These are phyloP conservation scores for Xenopus tropicalis DNA, from an alignment of 2,113 vertebrate species.

Conservation along the genomic window UCB_Xtro_10.0 CM004444.2:610501-611000, in stretches of 20 bases:
- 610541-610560: no score
- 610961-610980: background rate
- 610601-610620: no score
- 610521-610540: no score
- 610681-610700: background rate
- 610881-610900: background rate
- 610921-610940: background rate
- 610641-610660: background rate
- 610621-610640: no score
- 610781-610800: constrained; percentile 1
- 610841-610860: constrained; percentile 2
- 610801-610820: background rate
- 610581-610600: no score
- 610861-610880: background rate
- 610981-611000: background rate
- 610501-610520: no score
- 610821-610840: constrained; percentile 5
- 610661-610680: background rate
- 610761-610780: background rate
- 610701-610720: background rate
- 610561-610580: no score
- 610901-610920: background rate
- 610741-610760: background rate
- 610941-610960: background rate
- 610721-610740: no score